Conservation (phyloP, 2,113 vertebrate species). For the Aviceda subcristata region DNA sequence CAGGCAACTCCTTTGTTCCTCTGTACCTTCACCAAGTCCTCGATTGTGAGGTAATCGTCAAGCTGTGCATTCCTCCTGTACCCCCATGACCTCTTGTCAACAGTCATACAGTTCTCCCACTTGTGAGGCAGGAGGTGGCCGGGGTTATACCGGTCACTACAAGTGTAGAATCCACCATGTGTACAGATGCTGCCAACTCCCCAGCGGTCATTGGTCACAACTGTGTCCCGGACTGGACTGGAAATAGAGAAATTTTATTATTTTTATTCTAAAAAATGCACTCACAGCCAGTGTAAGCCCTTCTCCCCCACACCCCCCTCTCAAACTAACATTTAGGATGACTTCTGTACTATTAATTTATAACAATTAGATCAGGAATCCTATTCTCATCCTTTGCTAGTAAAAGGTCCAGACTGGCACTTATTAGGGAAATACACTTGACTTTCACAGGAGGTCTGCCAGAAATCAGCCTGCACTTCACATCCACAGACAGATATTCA, state of each 20-base stretch:
- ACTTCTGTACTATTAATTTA: neutral
- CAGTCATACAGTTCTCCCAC: slow-evolving; percentile 97
- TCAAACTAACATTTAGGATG: neutral
- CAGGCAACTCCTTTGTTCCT: neutral
- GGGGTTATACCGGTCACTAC: slow-evolving; percentile 87
- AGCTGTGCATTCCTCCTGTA: slow-evolving; percentile 85
- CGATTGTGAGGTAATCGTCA: slow-evolving; percentile 79
- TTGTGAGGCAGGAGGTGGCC: slow-evolving; percentile 88
- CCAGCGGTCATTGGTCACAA: slow-evolving; percentile 98
- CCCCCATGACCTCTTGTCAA: slow-evolving; percentile 90
- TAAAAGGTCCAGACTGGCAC: neutral
- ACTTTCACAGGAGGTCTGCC: neutral
- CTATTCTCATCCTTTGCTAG: neutral
- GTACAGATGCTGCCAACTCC: slow-evolving; percentile 81
- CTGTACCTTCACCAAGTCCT: slow-evolving; percentile 82
- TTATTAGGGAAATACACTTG: neutral
- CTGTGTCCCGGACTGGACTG: slow-evolving; percentile 88
- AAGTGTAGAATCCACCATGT: slow-evolving; percentile 93
- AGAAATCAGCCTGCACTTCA: neutral
- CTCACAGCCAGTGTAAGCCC: neutral
- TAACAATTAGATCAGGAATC: neutral
- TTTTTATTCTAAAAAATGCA: neutral
- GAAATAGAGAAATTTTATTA: neutral
- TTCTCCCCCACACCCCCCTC: neutral
- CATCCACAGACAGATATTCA: neutral